Conservation (phyloP, 1,140 invertebrate species). For the Pteromalus puparum region DNA sequence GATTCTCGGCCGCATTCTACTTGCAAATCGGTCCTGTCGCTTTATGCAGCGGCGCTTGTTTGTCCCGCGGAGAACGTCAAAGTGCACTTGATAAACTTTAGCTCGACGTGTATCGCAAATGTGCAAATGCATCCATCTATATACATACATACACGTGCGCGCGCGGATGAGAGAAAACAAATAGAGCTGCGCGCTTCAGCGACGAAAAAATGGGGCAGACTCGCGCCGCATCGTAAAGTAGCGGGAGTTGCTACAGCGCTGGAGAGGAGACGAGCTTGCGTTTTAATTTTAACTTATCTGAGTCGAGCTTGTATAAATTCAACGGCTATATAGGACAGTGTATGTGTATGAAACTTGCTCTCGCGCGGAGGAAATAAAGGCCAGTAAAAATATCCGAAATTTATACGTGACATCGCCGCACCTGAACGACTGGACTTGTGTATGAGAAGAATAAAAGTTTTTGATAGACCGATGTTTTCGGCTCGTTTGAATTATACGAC, state of each 20-base stretch:
- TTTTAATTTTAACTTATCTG: constrained; percentile 67
- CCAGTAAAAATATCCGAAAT: constrained; percentile 58
- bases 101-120: neutral
- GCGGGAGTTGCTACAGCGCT: neutral
- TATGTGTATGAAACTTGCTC: constrained; percentile 58
- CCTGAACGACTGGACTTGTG: no score
- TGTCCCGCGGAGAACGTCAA: neutral
- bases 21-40: neutral
- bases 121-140: constrained; percentile 10
- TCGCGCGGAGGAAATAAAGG: constrained; percentile 54
- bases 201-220: neutral
- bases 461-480: no score
- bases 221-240: neutral
- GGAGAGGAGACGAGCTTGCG: constrained; percentile 24
- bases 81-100: constrained; percentile 9
- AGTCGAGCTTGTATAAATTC: constrained; percentile 60
- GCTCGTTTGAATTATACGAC: no score
- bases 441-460: no score
- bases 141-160: neutral
- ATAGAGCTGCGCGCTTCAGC: no score
- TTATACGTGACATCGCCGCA: constrained; percentile 51
- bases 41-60: neutral
- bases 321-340: constrained; percentile 54
- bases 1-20: neutral
- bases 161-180: neutral